Conservation (phyloP, 2,797 vertebrate genomes). For the Neopelma chrysocephalum region DNA sequence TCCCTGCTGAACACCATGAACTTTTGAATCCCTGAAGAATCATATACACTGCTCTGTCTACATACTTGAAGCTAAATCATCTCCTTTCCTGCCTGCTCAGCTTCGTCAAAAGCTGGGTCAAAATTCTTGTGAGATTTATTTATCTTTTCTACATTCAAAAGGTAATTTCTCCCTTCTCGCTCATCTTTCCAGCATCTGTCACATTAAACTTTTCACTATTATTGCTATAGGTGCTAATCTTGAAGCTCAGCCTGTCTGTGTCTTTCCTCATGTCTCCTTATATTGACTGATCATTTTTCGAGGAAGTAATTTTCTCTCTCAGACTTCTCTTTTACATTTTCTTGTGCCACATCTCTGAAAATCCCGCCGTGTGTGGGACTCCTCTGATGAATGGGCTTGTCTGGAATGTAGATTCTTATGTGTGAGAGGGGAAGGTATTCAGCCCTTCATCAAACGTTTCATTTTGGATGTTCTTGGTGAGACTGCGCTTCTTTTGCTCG, state of each 20-base stretch:
- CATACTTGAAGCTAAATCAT: neutral
- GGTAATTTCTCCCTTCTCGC: neutral
- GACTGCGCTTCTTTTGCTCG: neutral
- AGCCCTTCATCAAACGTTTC: neutral
- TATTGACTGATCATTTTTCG: neutral
- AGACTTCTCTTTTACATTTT: neutral
- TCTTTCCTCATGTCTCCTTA: neutral
- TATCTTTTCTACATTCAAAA: neutral
- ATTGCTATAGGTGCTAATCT: neutral
- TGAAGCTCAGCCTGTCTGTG: neutral
- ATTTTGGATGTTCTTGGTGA: neutral
- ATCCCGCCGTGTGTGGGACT: neutral
- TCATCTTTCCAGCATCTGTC: neutral
- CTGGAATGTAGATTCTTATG: fast-evolving
- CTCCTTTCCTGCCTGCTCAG: neutral
- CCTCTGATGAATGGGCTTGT: neutral
- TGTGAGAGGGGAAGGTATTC: neutral
- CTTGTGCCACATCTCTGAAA: neutral
- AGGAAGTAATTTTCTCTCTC: neutral
- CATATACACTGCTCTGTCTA: neutral
- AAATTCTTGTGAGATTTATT: neutral
- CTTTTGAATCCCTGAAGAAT: neutral
- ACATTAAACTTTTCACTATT: neutral
- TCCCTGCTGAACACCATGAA: neutral
- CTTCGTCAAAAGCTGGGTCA: neutral